Evolutionary conservation across 2,888 invertebrate species (phyloP), one percentile per base, ranked within the genome.

Genomic region (Ormyrus rosae): DNA sequence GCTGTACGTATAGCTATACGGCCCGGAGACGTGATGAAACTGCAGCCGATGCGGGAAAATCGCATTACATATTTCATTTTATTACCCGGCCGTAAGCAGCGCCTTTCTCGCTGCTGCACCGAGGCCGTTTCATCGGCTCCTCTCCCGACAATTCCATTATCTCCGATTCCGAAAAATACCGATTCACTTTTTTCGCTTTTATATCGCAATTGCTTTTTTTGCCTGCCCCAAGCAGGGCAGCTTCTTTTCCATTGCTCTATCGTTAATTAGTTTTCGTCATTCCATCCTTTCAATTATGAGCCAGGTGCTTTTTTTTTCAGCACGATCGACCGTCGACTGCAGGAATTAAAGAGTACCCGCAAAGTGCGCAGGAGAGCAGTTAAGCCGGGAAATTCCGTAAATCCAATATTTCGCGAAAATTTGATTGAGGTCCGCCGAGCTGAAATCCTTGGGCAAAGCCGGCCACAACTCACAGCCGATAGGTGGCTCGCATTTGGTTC

Each of bases 61-160:
- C 83, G 82, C 82, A 84, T 86, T 85, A 85, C 85, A 78, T 78
- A 78, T 78, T 85, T 83, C 84, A 84, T 84, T 84, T 85, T 84
- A 83, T 83, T 82, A 85, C 79, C 76, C 45, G 19, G 55, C 53
- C 71, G 79, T 73, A 82, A 79, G 83, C 76, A 53, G 11, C 34
- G 10, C n/a, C 68, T 9, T n/a, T 13, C 46, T 56, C 45, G 45
- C 45, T 45, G 13, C 76, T 83, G 19, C 13, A 13, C 55, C 11
- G 34, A 9, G 10, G 67, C 58, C 56, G 63, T 58, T 70, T 56
- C 79, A 50, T 63, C 61, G 60, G 60, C 63, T 65, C 58, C 53
- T 11, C 45, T 11, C 45, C 46, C 10, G 61, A 51, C 77, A 78
- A 78, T 78, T 78, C 71, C 77, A 78, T 78, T 78, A 78, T 78